phyloP scores from a whole-genome alignment of 2,113 vertebrate species.

The Ophthalmolycus amberensis region DNA sequence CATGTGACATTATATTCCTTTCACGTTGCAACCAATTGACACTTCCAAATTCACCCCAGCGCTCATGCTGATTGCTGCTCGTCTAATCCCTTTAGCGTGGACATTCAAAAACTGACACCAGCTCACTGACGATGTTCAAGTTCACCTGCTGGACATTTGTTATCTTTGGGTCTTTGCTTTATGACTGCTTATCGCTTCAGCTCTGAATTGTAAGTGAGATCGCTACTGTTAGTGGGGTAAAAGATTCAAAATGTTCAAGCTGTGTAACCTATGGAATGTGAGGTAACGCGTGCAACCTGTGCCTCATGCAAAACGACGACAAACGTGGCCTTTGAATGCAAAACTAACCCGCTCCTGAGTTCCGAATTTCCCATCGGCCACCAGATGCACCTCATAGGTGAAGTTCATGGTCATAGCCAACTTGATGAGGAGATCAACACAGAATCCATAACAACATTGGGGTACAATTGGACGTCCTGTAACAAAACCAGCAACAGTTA shows the following conservation, averaged over 20 bases:
- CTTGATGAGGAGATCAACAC: constrained; percentile 96
- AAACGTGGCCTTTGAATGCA: not conserved
- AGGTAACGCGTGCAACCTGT: not conserved
- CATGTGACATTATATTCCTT: not conserved
- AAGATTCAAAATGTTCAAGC: not conserved
- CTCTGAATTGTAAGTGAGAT: not conserved
- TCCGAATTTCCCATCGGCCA: constrained; percentile 98
- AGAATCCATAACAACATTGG: constrained; percentile 97
- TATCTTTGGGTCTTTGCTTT: not conserved
- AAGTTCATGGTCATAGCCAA: constrained; percentile 97
- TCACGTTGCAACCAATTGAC: not conserved
- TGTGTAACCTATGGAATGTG: not conserved
- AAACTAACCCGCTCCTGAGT: constrained; percentile 94
- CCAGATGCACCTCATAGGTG: constrained; percentile 97
- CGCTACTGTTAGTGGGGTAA: constrained; percentile 5
- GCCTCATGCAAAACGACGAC: constrained; percentile 15
- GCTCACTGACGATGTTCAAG: not conserved
- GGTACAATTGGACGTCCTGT: constrained; percentile 94
- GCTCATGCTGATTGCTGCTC: not conserved
- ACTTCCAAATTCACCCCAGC: not conserved
- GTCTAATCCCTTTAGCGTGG: not conserved
- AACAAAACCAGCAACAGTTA: constrained; percentile 62
- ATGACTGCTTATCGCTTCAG: constrained; percentile 1
- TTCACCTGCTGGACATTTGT: constrained; percentile 1
- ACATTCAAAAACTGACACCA: not conserved